Evolutionary conservation across 2,113 vertebrate genomes (phyloP), one percentile per base, ranked within the genome.

Genomic region (Neolamprologus cancellatus): DNA sequence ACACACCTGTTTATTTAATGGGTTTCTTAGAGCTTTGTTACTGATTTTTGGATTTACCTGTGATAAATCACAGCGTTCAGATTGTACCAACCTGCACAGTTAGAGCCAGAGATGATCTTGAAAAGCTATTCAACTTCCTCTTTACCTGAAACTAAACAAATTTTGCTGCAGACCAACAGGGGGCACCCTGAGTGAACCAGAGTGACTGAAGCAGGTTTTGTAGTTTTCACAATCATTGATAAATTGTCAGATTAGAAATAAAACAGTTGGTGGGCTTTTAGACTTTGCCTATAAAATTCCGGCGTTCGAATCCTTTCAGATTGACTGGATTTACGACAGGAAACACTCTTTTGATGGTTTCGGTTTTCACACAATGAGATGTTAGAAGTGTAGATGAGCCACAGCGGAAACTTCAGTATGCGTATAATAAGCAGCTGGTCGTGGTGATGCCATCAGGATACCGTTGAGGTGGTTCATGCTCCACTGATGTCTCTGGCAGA

Each of bases 391-490:
- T 44, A 17, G 39, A 71, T 28, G 3, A 71, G 39, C 39, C 66
- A 74, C 39, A 46, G 41, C 0, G 39, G 66, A 71, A 7, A 28
- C 20, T 15, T 23, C 64, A 23, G 34, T 39, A 34, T 66, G 34
- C 11, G 0, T 66, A 13, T 20, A 3, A 5, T 41, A 41, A 44
- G 39, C 13, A 71, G 39, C 39, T 28, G 39, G 59, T 34, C 0
- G 59, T 64, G 59, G 59, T 34, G 59, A 74, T 25, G 39, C 66
- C 39, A 44, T 17, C 36, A 25, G 1, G 64, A 69, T 6, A 10
- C 61, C 66, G 0, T 15, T 0, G 20, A 25, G 13, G 8, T 46
- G 69, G 66, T 28, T 74, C 8, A 3, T 1, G 66, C n/a, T 71
- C 20, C 39, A 5, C 5, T 74, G 66, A 46, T 28, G 66, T 46